Base-by-base conservation (phyloP, 2,113 vertebrate species). In the Oreochromis spilurus region DNA sequence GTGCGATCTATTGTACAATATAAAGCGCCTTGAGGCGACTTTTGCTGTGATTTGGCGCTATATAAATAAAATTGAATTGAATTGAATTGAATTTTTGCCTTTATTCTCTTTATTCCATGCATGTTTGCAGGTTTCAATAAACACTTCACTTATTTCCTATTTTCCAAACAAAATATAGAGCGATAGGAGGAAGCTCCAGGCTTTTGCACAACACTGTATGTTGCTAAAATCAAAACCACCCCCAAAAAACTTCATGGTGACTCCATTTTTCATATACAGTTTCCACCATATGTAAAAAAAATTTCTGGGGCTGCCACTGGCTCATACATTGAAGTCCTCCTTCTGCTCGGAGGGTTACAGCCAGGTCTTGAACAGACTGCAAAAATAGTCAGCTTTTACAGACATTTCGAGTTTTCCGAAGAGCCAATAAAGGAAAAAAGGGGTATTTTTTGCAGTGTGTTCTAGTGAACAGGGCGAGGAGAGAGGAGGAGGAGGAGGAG, bases 381-480 rank as follows among this genome's bases (percentile, higher is more conserved):
- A 90, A 91, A 84, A 87, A 79, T 48, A 62, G 19, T 57, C 81
- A 48, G 6, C 19, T 7, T 17, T 38, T 45, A 72, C 12, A 43
- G 12, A 55, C 48, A 53, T 6, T 77, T 45, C 40, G 13, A 29
- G 26, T 14, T 2, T 36, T 7, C 16, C 34, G 43, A 12, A 52
- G n/a, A 9, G 29, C 12, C 50, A 3, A 52, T n/a, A 5, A 50
- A 50, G 14, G 10, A 5, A 77, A 19, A 16, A 34, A 54, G 9
- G 2, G 65, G 12, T 45, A 4, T 57, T 83, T 82, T 87, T 94
- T 94, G 81, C 87, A 93, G 93, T 65, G 92, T 88, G 86, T 67
- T 60, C 83, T 36, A 34, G 40, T 87, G 75, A 82, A 60, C 62
- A 84, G 90, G 91, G 92, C 91, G 87, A 92, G 84, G 91, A 87